Percentiles rank a stretch among this genome's conserved stretches.
phyloP scores from a whole-genome alignment of 2,888 invertebrate species.

The Melanotus villosus region DNA sequence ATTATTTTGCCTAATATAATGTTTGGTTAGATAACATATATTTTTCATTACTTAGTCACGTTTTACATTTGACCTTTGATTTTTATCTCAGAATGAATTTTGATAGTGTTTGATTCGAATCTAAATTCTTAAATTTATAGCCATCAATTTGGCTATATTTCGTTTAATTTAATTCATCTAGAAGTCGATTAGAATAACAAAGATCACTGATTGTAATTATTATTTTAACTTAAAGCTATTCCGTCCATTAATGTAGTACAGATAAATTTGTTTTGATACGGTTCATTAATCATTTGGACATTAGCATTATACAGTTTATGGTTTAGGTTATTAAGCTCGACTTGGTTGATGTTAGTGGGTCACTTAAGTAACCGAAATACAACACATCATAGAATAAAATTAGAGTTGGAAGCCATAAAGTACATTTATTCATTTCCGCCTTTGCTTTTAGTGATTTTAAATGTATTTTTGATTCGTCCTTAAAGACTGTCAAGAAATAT shows the following conservation, averaged over 20 bases:
- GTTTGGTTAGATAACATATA: slow-evolving; percentile 60
- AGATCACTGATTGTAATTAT: neutral
- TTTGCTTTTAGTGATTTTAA: neutral
- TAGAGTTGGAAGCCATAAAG: neutral
- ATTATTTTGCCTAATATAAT: slow-evolving; percentile 17
- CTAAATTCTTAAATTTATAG: slow-evolving; percentile 35
- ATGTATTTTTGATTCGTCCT: too few relatives aligned
- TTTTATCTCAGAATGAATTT: slow-evolving; percentile 30
- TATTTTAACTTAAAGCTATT: neutral
- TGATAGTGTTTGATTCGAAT: slow-evolving; percentile 37
- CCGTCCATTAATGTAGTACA: neutral
- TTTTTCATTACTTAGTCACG: slow-evolving; percentile 11
- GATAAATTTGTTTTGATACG: too few relatives aligned
- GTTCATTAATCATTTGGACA: too few relatives aligned
- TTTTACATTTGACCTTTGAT: slow-evolving; percentile 35
- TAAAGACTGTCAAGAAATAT: too few relatives aligned
- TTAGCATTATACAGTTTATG: too few relatives aligned
- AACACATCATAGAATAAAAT: neutral
- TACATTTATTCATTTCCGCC: neutral
- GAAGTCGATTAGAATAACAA: neutral
- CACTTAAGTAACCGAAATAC: neutral
- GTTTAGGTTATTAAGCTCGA: neutral
- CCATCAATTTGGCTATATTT: too few relatives aligned
- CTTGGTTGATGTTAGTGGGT: slow-evolving; percentile 1
- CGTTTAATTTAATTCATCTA: too few relatives aligned